Conservation (phyloP, 2,113 vertebrate genomes). For the Gambusia holbrooki region DNA sequence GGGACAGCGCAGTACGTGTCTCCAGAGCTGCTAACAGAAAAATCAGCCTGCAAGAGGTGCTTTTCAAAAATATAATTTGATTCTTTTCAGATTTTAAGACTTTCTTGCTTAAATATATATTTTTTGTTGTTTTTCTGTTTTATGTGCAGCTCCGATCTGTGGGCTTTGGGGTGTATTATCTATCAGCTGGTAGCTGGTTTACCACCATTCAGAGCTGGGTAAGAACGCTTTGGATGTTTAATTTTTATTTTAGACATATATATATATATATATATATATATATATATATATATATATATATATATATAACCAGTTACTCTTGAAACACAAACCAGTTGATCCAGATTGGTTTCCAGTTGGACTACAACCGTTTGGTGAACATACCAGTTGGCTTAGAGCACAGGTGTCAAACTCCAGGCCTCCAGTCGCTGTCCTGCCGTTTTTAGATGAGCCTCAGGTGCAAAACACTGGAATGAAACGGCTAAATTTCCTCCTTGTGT, state of each 20-base stretch:
- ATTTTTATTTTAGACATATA: neutral
- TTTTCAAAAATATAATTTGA: neutral
- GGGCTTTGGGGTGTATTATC: slow-evolving; percentile 98
- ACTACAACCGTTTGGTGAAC: too few species aligned
- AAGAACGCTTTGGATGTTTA: slow-evolving; percentile 63
- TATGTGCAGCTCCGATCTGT: slow-evolving; percentile 89
- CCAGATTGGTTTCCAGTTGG: too few species aligned
- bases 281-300: too few species aligned
- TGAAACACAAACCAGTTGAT: too few species aligned
- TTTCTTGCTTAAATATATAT: neutral
- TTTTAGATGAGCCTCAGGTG: too few species aligned
- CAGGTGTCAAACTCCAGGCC: too few species aligned
- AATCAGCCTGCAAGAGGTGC: slow-evolving; percentile 98
- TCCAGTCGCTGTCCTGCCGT: too few species aligned
- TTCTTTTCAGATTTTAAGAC: neutral
- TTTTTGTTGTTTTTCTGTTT: neutral
- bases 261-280: too few species aligned
- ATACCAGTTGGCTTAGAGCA: too few species aligned
- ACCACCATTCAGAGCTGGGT: slow-evolving; percentile 98
- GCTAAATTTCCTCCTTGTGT: too few species aligned
- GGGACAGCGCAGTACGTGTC: slow-evolving; percentile 99
- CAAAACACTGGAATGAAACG: too few species aligned
- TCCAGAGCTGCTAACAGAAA: slow-evolving; percentile 97
- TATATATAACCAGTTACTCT: too few species aligned
- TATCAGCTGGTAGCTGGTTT: slow-evolving; percentile 98